Conservation (phyloP, 2,888 invertebrate species). For the Drosophila diplacantha region DNA sequence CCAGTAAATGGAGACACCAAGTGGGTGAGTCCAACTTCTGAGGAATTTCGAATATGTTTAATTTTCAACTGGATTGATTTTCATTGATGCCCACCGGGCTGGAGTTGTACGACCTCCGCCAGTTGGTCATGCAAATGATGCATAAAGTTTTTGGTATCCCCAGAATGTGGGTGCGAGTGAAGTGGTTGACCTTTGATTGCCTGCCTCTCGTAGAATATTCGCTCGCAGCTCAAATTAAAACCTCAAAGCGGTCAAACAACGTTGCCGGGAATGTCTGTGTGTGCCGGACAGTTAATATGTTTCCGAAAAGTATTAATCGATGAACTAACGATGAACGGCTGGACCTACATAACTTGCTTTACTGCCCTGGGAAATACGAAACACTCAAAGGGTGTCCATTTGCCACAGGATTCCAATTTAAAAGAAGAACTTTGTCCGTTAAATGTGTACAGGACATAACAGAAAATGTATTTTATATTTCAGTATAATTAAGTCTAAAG, state of each 20-base stretch:
- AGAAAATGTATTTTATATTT: no score
- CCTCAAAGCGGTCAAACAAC: slow-evolving; percentile 30
- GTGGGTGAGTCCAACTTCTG: slow-evolving; percentile 36
- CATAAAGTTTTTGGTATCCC: slow-evolving; percentile 45
- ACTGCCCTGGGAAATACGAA: not conserved
- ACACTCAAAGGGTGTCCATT: not conserved
- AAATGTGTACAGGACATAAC: no score
- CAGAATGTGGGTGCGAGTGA: slow-evolving; percentile 15
- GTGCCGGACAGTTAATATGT: slow-evolving; percentile 17
- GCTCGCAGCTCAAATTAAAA: slow-evolving; percentile 19
- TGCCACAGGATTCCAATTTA: not conserved
- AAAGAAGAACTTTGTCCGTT: not conserved
- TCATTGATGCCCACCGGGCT: slow-evolving; percentile 47
- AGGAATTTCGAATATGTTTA: slow-evolving; percentile 33
- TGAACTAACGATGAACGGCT: not conserved
- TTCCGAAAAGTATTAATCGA: slow-evolving; percentile 6
- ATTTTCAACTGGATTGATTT: slow-evolving; percentile 55
- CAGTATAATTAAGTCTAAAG: no score
- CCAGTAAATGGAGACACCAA: slow-evolving; percentile 53
- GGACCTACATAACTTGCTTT: not conserved
- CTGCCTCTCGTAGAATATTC: slow-evolving; percentile 7
- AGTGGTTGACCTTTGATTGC: slow-evolving; percentile 42
- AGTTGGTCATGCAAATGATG: slow-evolving; percentile 60
- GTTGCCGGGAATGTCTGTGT: slow-evolving; percentile 7
- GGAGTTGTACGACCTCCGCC: slow-evolving; percentile 41